Evolutionary conservation across 2,113 vertebrate genomes (phyloP).

Genomic region (Anser brachyrhynchus): DNA sequence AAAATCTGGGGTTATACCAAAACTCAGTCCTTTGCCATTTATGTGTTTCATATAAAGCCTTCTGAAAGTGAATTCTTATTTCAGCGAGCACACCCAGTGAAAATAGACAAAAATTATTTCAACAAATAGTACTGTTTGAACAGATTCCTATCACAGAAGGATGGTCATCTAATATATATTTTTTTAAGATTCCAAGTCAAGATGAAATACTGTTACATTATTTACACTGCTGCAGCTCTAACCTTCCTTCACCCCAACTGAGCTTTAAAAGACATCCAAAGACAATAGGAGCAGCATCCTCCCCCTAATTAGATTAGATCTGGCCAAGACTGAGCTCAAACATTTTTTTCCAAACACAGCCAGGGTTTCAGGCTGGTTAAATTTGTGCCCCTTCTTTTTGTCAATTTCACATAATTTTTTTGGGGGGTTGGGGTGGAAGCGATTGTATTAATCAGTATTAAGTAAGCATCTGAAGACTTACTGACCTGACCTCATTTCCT

Average conservation of each 20-base stretch:
- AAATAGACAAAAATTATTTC: slow-evolving; percentile 49
- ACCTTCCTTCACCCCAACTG: slow-evolving; percentile 21
- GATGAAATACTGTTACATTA: slow-evolving; percentile 29
- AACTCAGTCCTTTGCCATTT: neutral
- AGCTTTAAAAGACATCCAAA: slow-evolving; percentile 40
- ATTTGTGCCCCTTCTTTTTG: neutral
- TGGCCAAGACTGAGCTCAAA: neutral
- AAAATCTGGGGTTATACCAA: neutral
- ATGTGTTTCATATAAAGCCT: neutral
- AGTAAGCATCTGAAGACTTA: neutral
- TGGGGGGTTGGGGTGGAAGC: neutral
- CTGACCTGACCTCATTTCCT: neutral
- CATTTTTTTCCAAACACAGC: neutral
- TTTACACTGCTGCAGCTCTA: slow-evolving; percentile 29
- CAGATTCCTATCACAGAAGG: slow-evolving; percentile 32
- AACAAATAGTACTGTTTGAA: slow-evolving; percentile 24
- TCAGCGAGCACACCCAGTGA: neutral
- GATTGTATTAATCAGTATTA: neutral
- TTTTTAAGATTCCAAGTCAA: slow-evolving; percentile 21
- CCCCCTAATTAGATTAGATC: neutral
- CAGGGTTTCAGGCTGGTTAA: neutral
- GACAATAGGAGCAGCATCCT: slow-evolving; percentile 44
- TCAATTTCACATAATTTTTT: neutral
- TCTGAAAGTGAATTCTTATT: neutral
- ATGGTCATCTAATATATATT: slow-evolving; percentile 32